These are phyloP conservation scores for Strigamia crassipes DNA, from an alignment of 2,888 invertebrate species.

Conservation along the genomic window DNA sequence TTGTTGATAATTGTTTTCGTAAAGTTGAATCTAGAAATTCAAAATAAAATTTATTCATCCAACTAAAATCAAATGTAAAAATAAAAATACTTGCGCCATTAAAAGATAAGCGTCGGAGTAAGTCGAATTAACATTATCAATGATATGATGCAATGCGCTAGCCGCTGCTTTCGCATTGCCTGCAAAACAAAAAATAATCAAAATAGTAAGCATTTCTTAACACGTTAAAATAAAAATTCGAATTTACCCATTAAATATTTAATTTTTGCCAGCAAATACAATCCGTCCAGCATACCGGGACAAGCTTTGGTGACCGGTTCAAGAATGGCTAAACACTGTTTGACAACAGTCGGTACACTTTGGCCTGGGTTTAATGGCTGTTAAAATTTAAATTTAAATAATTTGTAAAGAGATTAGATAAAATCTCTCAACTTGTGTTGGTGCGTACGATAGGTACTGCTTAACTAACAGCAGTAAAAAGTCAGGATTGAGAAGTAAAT, in stretches of 20 bases:
- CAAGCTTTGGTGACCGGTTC: slow-evolving; percentile 76
- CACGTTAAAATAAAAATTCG: neutral
- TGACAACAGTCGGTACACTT: slow-evolving; percentile 61
- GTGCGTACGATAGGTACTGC: slow-evolving; percentile 73
- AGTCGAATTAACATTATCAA: slow-evolving; percentile 75
- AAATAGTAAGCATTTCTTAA: neutral
- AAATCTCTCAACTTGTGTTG: slow-evolving; percentile 55
- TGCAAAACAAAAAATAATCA: slow-evolving; percentile 48
- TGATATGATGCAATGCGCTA: slow-evolving; percentile 71
- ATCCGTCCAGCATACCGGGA: slow-evolving; percentile 71
- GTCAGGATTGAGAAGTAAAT: slow-evolving; percentile 79
- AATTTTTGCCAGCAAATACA: slow-evolving; percentile 74
- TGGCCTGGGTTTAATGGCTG: slow-evolving; percentile 68
- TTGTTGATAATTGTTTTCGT: slow-evolving; percentile 67
- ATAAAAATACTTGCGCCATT: slow-evolving; percentile 64
- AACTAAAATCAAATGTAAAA: neutral
- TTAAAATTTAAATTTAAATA: too few relatives aligned
- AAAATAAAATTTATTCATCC: neutral
- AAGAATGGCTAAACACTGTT: slow-evolving; percentile 69
- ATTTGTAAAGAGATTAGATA: too few relatives aligned
- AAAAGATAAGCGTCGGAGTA: slow-evolving; percentile 82
- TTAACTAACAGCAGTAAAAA: slow-evolving; percentile 78
- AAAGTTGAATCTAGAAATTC: slow-evolving; percentile 70
- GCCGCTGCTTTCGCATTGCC: slow-evolving; percentile 77
- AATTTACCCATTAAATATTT: slow-evolving; percentile 69